These are phyloP conservation scores for Dasysyrphus albostriatus DNA, from an alignment of 2,888 invertebrate species.

Conservation along the genomic window DNA sequence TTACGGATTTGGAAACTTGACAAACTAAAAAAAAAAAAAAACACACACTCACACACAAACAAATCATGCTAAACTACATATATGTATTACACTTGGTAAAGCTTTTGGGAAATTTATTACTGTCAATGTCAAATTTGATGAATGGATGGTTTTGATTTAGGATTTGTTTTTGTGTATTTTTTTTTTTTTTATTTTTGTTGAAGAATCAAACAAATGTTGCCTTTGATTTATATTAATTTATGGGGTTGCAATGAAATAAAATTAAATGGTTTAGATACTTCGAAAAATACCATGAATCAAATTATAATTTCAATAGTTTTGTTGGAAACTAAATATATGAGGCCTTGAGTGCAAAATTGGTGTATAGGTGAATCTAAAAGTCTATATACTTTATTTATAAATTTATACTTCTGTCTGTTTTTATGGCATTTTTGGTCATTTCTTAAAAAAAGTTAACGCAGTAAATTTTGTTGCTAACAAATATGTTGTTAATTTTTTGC, in stretches of 20 bases:
- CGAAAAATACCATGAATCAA: neutral
- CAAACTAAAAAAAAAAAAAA: neutral
- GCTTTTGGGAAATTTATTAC: conserved; percentile 3
- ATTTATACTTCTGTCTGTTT: too few relatives aligned
- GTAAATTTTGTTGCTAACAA: too few relatives aligned
- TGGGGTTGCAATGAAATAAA: neutral
- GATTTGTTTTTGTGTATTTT: neutral
- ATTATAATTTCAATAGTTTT: too few relatives aligned
- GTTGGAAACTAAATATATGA: too few relatives aligned
- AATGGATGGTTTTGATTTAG: conserved; percentile 3
- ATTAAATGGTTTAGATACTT: neutral
- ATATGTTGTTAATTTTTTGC: too few relatives aligned
- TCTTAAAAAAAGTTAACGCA: too few relatives aligned
- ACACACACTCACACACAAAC: neutral
- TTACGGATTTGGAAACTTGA: neutral
- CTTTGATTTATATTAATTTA: neutral
- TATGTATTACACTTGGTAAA: neutral
- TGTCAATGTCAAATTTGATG: conserved; percentile 24
- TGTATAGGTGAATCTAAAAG: too few relatives aligned
- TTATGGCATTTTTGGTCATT: too few relatives aligned
- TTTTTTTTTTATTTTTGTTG: neutral
- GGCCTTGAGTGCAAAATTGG: too few relatives aligned
- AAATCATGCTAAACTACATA: conserved; percentile 14
- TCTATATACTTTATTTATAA: too few relatives aligned
- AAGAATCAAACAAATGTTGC: neutral